Evolutionary conservation across 2,113 vertebrate species (phyloP), one percentile per base, ranked within the genome.

Genomic region (Dromiciops gliroides): DNA sequence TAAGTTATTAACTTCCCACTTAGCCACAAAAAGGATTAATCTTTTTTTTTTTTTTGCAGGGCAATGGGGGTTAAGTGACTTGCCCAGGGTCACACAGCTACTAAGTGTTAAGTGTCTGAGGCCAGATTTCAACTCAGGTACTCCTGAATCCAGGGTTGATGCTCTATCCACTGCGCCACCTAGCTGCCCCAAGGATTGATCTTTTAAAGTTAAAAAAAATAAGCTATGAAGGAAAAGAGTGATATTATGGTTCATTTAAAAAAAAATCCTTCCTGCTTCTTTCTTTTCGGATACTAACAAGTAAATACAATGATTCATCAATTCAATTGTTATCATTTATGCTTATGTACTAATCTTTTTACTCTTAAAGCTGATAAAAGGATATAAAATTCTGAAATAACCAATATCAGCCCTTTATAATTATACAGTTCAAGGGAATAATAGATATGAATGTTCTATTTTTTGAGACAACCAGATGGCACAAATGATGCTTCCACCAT

Each of bases 301-400:
- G 44, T 95, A 96, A 97, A 94, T 94, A 95, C 96, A 97, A 96
- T 50, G 52, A 96, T 90, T 91, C 94, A 95, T 89, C 93, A 93
- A 92, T 90, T 95, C 96, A 67, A 95, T 92, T 96, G 51, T 94
- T 60, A 56, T 93, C 91, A 89, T 92, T 96, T 94, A 95, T 95
- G 48, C n/a, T 92, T 75, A 12, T 75, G 89, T 95, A 94, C 89
- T 96, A 37, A 89, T 2, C 50, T 48, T 51, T 92, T 93, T 95
- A 96, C 51, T 90, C 95, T 50, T 51, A 90, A 93, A 92, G 48
- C 95, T 96, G 96, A 96, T 96, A 95, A 96, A 94, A 96, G 75
- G n/a, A 91, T 37, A 96, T 94, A 95, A 95, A 97, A 97, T 95
- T 95, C 92, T 90, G 75, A 95, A 90, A 48, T 48, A 96, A 75